Conservation (phyloP, 1,140 invertebrate genomes). For the Drosophila burlai region DNA sequence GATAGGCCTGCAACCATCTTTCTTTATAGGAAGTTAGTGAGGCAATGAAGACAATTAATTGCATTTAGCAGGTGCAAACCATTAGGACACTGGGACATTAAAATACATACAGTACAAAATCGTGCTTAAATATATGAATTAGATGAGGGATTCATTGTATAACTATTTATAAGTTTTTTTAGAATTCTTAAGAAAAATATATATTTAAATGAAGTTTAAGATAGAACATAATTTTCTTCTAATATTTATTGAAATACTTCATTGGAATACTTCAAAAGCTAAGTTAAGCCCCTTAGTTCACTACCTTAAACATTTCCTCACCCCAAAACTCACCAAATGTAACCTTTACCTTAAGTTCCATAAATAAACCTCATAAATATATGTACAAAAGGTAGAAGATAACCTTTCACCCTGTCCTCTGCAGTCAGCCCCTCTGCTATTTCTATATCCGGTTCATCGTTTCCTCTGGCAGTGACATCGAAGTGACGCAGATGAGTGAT, state of each 20-base stretch:
- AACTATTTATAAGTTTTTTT: no score
- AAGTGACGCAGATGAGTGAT: constrained; percentile 20
- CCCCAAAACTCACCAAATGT: not conserved
- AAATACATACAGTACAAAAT: not conserved
- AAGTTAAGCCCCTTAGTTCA: not conserved
- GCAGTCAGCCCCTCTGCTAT: not conserved
- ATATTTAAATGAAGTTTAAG: not conserved
- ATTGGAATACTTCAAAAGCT: not conserved
- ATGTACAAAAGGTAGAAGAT: not conserved
- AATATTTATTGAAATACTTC: not conserved
- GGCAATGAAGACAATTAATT: not conserved
- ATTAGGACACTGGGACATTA: constrained; percentile 2
- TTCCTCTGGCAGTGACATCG: constrained; percentile 2
- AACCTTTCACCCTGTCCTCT: constrained; percentile 5
- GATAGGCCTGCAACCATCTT: constrained; percentile 2
- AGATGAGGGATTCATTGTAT: no score
- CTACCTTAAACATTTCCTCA: not conserved
- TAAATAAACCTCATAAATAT: not conserved
- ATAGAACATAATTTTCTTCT: not conserved
- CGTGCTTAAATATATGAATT: not conserved
- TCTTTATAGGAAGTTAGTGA: constrained; percentile 13
- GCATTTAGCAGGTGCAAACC: not conserved
- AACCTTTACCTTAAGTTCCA: not conserved
- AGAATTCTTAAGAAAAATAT: not conserved
- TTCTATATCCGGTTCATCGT: not conserved